phyloP scores from a whole-genome alignment of 2,113 vertebrate genomes.

The Sphyrna mokarran region DNA sequence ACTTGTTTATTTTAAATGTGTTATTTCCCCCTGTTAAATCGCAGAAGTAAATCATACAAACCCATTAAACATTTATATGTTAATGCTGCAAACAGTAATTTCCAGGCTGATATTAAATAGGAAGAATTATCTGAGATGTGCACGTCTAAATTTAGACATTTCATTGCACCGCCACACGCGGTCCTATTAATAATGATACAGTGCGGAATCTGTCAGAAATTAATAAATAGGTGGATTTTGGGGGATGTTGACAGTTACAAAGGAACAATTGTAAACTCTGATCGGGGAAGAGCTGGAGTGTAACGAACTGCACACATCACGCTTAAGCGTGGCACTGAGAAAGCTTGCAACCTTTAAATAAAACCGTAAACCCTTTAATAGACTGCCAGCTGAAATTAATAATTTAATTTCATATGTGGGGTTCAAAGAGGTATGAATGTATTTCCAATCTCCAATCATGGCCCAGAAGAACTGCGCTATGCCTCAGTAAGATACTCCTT shows the following conservation, averaged over 20 bases:
- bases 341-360: background rate
- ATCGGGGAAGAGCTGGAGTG: background rate
- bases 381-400: background rate
- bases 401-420: background rate
- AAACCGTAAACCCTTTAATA: background rate
- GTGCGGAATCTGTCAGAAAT: background rate
- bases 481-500: background rate
- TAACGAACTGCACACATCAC: background rate
- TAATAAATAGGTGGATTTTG: slow-evolving; percentile 24
- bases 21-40: background rate
- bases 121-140: background rate
- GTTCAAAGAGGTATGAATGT: background rate
- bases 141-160: slow-evolving; percentile 3
- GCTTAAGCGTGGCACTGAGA: background rate
- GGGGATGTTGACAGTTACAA: background rate
- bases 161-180: background rate
- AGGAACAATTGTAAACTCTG: slow-evolving; percentile 15
- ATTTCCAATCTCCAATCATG: background rate
- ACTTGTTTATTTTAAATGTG: slow-evolving; percentile 17
- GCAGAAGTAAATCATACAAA: background rate
- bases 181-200: background rate
- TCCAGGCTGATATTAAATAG: background rate
- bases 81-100: background rate
- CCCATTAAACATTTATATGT: slow-evolving; percentile 10
- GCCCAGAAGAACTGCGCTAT: background rate